phyloP scores from a whole-genome alignment of 2,113 vertebrate genomes.

The Apteryx owenii region DNA sequence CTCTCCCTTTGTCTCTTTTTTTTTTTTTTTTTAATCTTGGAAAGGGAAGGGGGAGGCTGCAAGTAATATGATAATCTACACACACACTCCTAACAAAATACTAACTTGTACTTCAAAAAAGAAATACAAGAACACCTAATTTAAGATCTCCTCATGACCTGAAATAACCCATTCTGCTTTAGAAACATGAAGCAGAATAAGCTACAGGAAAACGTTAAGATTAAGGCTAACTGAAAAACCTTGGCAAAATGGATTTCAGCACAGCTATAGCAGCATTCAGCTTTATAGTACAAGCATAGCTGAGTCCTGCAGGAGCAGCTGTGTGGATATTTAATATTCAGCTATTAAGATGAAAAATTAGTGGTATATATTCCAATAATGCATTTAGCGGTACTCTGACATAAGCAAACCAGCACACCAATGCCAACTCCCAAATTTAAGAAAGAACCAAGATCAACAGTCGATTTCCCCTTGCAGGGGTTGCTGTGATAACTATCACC shows the following conservation, averaged over 20 bases:
- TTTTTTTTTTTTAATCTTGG: background rate
- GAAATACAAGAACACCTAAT: background rate
- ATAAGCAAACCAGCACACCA: background rate
- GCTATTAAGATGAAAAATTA: background rate
- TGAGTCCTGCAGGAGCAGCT: background rate
- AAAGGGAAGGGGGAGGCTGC: background rate
- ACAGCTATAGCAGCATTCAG: background rate
- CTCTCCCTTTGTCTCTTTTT: no score
- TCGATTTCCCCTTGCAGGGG: background rate
- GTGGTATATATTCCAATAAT: background rate
- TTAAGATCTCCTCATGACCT: background rate
- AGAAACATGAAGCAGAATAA: background rate
- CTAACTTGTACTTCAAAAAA: background rate
- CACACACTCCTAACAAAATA: rapidly evolving
- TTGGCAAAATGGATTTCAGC: background rate
- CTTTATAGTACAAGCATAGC: background rate
- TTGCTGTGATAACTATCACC: background rate
- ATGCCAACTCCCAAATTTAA: background rate
- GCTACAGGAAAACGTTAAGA: background rate
- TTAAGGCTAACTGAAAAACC: background rate
- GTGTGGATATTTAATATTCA: background rate
- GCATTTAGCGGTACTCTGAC: background rate
- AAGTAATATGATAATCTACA: background rate
- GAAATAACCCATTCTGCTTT: constrained; percentile 8
- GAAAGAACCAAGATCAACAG: background rate